Conservation (phyloP, 2,113 vertebrate genomes). For the Accipiter virgatus region DNA sequence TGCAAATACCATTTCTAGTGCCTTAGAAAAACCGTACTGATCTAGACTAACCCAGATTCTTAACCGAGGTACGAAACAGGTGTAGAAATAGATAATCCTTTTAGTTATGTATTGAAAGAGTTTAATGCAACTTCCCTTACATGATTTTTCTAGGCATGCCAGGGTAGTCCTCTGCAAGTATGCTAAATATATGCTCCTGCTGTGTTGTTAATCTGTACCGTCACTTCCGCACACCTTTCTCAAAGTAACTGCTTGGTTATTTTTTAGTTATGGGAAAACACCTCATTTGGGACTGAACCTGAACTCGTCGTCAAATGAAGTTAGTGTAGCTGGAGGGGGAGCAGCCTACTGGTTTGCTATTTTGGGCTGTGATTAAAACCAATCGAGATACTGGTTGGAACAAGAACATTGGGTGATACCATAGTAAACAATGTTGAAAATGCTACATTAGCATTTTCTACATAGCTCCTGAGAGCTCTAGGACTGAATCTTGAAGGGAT, state of each 20-base stretch:
- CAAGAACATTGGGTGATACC: background rate
- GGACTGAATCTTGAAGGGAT: background rate
- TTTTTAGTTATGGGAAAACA: background rate
- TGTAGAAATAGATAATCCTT: background rate
- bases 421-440: background rate
- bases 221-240: background rate
- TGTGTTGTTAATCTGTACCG: background rate
- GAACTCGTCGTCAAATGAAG: background rate
- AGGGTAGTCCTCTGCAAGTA: background rate
- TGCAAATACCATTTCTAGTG: background rate
- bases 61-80: background rate
- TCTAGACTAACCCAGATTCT: background rate
- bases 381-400: rapidly evolving
- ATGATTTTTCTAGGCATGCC: background rate
- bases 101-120: background rate
- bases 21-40: background rate
- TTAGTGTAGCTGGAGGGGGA: background rate
- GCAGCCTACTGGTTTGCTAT: background rate
- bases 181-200: background rate
- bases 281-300: background rate
- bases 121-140: background rate
- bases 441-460: background rate
- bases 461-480: background rate
- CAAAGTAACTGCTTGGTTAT: background rate
- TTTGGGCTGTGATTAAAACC: background rate